These are phyloP conservation scores for Poliocrania exsul DNA, from an alignment of 2,797 vertebrate genomes.

Conservation along the genomic window DNA sequence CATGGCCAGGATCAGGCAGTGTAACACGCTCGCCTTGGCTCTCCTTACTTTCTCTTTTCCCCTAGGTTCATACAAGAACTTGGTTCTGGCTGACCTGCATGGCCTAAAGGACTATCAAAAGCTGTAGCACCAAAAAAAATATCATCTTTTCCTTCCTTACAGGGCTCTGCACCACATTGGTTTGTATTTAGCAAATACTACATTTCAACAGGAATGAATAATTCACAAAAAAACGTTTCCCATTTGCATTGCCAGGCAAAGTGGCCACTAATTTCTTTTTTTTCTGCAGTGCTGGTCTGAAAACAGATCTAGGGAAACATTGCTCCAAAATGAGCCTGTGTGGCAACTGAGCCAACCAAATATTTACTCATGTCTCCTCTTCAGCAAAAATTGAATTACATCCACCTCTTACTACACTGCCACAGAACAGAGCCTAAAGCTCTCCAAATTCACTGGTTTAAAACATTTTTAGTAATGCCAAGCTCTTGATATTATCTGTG, in stretches of 20 bases:
- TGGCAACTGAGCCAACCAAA: not conserved
- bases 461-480: not conserved
- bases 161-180: no score
- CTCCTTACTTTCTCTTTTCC: not conserved
- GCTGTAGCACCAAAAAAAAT: not conserved
- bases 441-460: not conserved
- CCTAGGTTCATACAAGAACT: not conserved
- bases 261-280: not conserved
- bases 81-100: not conserved
- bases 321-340: not conserved
- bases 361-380: not conserved
- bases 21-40: not conserved
- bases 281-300: not conserved
- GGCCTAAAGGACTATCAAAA: not conserved
- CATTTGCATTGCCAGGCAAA: not conserved
- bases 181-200: not conserved
- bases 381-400: not conserved
- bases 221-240: not conserved
- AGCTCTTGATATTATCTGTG: not conserved
- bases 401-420: not conserved
- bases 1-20: not conserved
- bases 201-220: not conserved
- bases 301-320: not conserved
- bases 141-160: not conserved
- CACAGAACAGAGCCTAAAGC: not conserved